Conservation (phyloP, 92 coral and sea anemone genomes). For the Zoanthus solanderi region DNA sequence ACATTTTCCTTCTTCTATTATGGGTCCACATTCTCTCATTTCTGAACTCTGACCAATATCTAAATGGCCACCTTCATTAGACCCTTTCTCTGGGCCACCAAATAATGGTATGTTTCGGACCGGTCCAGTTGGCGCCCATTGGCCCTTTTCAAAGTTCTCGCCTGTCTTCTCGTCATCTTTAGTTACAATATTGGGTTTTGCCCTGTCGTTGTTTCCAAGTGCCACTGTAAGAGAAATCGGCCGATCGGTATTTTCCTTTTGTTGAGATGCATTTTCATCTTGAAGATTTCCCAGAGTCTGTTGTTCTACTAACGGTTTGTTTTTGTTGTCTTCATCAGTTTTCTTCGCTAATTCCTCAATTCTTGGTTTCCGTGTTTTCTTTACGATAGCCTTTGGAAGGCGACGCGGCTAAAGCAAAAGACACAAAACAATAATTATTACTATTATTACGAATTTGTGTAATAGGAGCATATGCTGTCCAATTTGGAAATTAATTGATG, state of each 20-base stretch:
- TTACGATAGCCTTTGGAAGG: constrained; percentile 49
- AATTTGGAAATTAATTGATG: no score
- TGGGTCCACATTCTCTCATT: background rate
- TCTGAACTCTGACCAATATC: background rate
- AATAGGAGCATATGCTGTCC: background rate
- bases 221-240: background rate
- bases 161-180: background rate
- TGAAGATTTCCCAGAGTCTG: constrained; percentile 21
- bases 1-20: constrained; percentile 7
- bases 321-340: constrained; percentile 21
- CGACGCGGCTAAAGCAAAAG: constrained; percentile 60
- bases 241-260: background rate
- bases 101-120: constrained; percentile 20
- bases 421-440: no score
- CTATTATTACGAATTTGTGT: background rate
- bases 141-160: constrained; percentile 10
- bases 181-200: background rate
- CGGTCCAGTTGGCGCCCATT: constrained; percentile 20
- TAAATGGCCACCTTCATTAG: background rate
- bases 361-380: constrained; percentile 50
- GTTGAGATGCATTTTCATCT: constrained; percentile 1
- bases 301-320: constrained; percentile 25
- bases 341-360: constrained; percentile 9
- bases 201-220: background rate
- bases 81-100: constrained; percentile 7